Percentiles rank a stretch among this genome's conserved stretches.
Evolutionary conservation across 2,888 invertebrate species (phyloP).

Genomic region (Diaphora mendica): DNA sequence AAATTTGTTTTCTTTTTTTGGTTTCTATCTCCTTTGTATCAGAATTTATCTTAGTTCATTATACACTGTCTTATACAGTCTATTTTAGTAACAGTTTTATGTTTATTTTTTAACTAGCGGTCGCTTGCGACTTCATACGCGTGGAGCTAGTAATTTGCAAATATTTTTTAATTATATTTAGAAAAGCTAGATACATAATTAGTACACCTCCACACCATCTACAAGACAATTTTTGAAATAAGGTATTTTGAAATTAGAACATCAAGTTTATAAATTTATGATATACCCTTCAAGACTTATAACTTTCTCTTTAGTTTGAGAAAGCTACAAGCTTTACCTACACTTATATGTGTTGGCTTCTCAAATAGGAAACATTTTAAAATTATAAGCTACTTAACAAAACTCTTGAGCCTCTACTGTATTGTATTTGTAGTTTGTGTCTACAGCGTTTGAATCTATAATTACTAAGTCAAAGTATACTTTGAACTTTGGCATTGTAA

Average conservation of each 20-base stretch:
- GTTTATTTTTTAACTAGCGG: no score
- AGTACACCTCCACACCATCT: no score
- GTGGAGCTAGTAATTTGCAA: no score
- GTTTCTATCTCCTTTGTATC: not conserved
- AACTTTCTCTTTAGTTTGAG: not conserved
- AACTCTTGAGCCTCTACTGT: slow-evolving; percentile 27
- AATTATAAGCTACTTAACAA: not conserved
- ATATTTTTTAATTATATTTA: no score
- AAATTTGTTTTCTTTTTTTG: not conserved
- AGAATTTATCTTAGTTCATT: not conserved
- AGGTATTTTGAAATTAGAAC: not conserved
- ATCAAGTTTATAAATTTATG: not conserved
- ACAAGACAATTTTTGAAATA: not conserved
- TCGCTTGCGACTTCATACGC: no score
- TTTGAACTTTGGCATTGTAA: slow-evolving; percentile 12
- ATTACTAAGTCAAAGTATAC: slow-evolving; percentile 21
- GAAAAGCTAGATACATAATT: no score
- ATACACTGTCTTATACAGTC: no score
- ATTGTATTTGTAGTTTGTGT: slow-evolving; percentile 28
- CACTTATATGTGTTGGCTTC: not conserved
- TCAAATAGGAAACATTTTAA: not conserved
- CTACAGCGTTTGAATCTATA: slow-evolving; percentile 33
- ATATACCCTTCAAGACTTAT: not conserved
- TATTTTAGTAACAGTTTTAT: no score
- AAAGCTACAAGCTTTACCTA: not conserved